These are phyloP conservation scores for Pogonomyrmex californicus DNA, from an alignment of 1,140 invertebrate genomes.

Conservation along the genomic window DNA sequence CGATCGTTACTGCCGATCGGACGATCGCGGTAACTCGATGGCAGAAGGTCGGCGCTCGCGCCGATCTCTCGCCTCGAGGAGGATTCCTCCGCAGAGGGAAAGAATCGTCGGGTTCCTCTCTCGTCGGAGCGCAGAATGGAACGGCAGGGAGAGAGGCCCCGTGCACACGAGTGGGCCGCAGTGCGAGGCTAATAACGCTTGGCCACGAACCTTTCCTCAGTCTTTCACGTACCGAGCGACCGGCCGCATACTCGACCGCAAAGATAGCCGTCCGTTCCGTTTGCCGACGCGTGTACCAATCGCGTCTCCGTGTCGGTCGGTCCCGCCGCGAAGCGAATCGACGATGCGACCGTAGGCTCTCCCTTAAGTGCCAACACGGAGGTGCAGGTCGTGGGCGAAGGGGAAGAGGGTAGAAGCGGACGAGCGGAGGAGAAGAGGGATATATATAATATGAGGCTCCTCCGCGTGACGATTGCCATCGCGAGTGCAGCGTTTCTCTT, in stretches of 20 bases:
- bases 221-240: conserved; percentile 83
- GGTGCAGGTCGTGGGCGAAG: conserved; percentile 16
- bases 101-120: conserved; percentile 62
- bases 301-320: neutral
- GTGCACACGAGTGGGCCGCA: conserved; percentile 46
- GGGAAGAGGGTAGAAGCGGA: conserved; percentile 33
- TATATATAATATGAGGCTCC: conserved; percentile 78
- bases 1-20: conserved; percentile 10
- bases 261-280: conserved; percentile 71
- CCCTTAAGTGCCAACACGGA: conserved; percentile 9
- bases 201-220: conserved; percentile 80
- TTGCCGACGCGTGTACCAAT: conserved; percentile 11
- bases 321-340: neutral
- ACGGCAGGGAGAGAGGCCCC: conserved; percentile 76
- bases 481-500: conserved; percentile 79
- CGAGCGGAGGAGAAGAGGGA: conserved; percentile 36
- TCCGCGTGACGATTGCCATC: conserved; percentile 72
- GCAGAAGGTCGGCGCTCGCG: conserved; percentile 49
- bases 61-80: conserved; percentile 57
- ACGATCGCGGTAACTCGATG: neutral
- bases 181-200: conserved; percentile 51
- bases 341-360: conserved; percentile 39
- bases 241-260: conserved; percentile 7
- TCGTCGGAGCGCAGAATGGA: conserved; percentile 72
- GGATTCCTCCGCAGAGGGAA: conserved; percentile 68